Conservation (phyloP, 2,113 vertebrate genomes). For the Helogale parvula region DNA sequence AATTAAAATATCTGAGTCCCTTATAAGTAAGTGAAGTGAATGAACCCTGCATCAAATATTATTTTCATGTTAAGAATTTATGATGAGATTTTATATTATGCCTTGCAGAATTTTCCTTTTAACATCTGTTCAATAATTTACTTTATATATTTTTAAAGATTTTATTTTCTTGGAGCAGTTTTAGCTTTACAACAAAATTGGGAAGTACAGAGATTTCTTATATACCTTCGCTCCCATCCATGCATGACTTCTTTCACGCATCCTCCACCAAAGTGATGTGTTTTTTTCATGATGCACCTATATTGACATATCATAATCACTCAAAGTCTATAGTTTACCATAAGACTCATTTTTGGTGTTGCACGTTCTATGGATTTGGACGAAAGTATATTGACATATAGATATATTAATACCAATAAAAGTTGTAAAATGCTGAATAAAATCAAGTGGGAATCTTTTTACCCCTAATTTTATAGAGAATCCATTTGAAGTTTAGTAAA, state of each 20-base stretch:
- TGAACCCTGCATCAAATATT: neutral
- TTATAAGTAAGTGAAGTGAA: neutral
- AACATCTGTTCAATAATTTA: neutral
- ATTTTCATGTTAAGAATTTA: neutral
- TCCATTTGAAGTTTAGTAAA: neutral
- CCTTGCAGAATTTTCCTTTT: neutral
- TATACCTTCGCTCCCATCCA: too few relatives aligned
- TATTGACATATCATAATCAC: neutral
- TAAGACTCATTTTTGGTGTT: neutral
- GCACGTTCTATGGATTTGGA: neutral
- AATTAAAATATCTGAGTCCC: neutral
- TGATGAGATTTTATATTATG: neutral
- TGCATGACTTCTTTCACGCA: too few relatives aligned
- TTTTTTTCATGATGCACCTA: neutral
- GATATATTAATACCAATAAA: neutral
- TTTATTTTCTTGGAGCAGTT: too few relatives aligned
- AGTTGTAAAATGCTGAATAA: neutral
- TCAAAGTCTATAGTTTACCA: neutral
- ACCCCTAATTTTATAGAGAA: neutral
- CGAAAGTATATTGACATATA: neutral
- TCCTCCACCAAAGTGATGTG: too few relatives aligned
- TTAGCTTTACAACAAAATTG: too few relatives aligned
- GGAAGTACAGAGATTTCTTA: too few relatives aligned
- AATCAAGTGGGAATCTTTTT: neutral
- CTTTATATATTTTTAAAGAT: neutral